A percentile compares a stretch with the other conserved stretches of the same genome.
phyloP scores from a whole-genome alignment of 2,113 vertebrate species.

The Macroglossus sobrinus region DNA sequence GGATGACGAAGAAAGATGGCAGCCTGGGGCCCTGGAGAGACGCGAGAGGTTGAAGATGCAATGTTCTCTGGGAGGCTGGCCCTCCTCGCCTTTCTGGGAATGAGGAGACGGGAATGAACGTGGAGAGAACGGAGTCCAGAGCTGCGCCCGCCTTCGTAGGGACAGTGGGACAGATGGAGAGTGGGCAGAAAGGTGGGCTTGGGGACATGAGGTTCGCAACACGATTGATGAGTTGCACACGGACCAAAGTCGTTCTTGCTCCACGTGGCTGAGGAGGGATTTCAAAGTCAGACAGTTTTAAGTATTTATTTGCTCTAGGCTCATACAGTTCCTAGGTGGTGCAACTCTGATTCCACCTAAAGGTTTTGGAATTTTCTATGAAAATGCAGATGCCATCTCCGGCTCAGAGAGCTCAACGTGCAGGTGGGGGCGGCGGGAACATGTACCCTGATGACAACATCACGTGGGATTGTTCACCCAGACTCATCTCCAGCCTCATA shows the following conservation, averaged over 20 bases:
- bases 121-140: neutral
- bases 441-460: accelerated
- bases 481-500: neutral
- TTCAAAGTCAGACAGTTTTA: neutral
- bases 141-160: neutral
- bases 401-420: neutral
- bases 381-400: neutral
- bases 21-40: conserved; percentile 31
- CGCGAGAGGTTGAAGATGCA: conserved; percentile 59
- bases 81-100: neutral
- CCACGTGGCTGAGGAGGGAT: neutral
- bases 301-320: neutral
- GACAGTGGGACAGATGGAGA: neutral
- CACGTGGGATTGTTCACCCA: no score
- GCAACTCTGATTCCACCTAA: neutral
- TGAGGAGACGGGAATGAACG: neutral
- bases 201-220: neutral
- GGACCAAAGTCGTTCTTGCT: neutral
- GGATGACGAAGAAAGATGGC: conserved; percentile 40
- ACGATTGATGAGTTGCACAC: neutral
- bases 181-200: neutral
- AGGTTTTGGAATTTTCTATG: neutral
- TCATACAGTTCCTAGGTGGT: neutral
- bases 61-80: neutral
- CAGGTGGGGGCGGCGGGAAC: neutral